Conservation (phyloP, 35 echinoderm and acorn worm species). For the Apostichopus parvimensis region DNA sequence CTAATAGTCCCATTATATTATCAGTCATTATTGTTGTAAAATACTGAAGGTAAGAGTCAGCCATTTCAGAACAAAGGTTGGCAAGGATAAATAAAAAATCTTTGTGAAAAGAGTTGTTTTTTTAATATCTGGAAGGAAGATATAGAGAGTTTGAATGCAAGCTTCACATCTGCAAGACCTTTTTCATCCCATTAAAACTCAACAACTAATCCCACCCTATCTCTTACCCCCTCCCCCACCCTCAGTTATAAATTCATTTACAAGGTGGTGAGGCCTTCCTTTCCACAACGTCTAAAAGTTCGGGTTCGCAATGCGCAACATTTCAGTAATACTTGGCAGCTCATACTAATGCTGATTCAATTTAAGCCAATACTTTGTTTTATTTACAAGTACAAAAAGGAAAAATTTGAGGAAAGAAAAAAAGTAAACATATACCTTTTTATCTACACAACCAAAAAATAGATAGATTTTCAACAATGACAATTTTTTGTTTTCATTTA, state of each 20-base stretch:
- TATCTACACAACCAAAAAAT: conserved; percentile 49
- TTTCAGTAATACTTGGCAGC: conserved; percentile 10
- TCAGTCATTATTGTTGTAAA: no score
- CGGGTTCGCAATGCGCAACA: background rate
- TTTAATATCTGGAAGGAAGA: no score
- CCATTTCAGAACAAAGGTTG: no score
- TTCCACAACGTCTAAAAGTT: background rate
- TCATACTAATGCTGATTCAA: background rate
- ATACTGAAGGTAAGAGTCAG: no score
- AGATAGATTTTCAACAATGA: conserved; percentile 49
- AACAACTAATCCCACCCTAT: background rate
- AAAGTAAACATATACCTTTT: conserved; percentile 48
- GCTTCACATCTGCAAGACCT: no score
- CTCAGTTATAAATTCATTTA: background rate
- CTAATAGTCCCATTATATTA: no score
- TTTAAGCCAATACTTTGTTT: background rate
- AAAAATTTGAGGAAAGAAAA: conserved; percentile 1
- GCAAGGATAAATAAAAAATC: no score
- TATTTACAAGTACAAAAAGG: conserved; percentile 40
- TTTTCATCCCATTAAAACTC: no score
- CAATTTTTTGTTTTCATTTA: conserved; percentile 33
- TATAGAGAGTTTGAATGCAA: no score
- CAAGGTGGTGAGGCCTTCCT: background rate
- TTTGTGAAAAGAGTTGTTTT: no score
- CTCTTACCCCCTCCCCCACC: background rate